Base-by-base conservation (phyloP, 2,113 vertebrate species). In the Cynoglossus semilaevis region DNA sequence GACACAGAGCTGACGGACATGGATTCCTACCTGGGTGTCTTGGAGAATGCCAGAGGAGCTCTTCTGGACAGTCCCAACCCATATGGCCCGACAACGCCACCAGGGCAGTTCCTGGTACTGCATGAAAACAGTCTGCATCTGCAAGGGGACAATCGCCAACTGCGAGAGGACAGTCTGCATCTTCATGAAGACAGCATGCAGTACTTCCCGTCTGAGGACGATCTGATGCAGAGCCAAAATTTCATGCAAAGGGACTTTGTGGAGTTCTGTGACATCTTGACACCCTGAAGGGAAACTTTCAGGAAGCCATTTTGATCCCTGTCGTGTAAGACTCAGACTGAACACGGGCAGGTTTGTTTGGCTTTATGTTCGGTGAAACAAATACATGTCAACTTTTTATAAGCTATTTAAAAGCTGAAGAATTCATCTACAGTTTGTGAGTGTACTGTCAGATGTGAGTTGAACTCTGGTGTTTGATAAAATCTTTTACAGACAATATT, bases 161-260 rank as follows among this genome's bases (percentile, higher is more conserved):
- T 64, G 36, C 90, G 90, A 34, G 93, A 94, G 72, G 92, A 73
- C 63, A 46, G 57, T 37, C 51, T 69, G 49, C 61, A 50, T 11
- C 69, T 62, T 29, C 90, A 90, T 34, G 93, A 94, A 70, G 92
- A 93, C 61, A 94, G 93, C 71, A 79, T 92, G 88, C 94, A 88
- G 81, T 95, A 95, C 59, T 93, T 92, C 58, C 94, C 94, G 6
- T 95, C 93, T 0, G 93, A 94, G 67, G 83, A 92, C 62, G 94
- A 95, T 69, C 83, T 94, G 57, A 79, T 92, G 34, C 88, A 93
- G 76, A 95, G 92, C 53, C 91, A 94, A 62, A 86, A 89, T 55
- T 94, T 94, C 87, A 95, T 95, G 93, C 91, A 91, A 72, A 90
- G 83, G 54, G 94, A 95, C 89, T 95, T 94, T 64, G 87, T 90